Base-by-base conservation (phyloP, 2,113 vertebrate genomes). In the Oncorhynchus mykiss region DNA sequence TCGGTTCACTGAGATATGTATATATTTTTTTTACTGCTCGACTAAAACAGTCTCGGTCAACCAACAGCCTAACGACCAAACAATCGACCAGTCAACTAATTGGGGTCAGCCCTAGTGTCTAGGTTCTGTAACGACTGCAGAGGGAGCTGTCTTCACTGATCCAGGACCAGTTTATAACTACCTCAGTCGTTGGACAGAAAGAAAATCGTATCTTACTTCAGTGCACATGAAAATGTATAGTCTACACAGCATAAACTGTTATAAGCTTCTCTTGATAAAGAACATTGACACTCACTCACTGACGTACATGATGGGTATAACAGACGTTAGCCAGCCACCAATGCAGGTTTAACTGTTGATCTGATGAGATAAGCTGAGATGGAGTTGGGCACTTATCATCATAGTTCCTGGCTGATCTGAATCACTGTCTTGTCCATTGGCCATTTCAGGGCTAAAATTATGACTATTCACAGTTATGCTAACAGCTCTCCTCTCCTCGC, bases 391-490 rank as follows among this genome's bases (percentile, higher is more conserved):
- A 82, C 82, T 84, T 82, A 71, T 78, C 75, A 70, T 60, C 39
- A 45, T 11, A 67, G 73, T 72, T 48, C 73, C 75, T 24, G 60
- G 39, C 39, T 65, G 68, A 68, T 77, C 69, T 86, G 88, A 83
- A 78, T 87, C 87, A 81, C 76, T 5, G 64, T 24, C 60, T 64
- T 78, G 75, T 31, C 75, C 84, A 70, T 81, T 60, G 62, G 72
- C 75, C 54, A 81, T 82, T 78, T 77, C 73, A 82, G 72, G 85
- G 87, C 86, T 87, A 86, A 83, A 83, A 82, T 86, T 78, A 85
- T 79, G 73, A 86, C 80, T 82, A 86, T 86, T 91, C 87, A 90
- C 89, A 87, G 88, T 88, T 90, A 88, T 87, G 87, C 70, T 88
- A 84, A 89, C 89, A 87, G 86, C 54, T 79, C 73, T 18, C 13